phyloP scores from a whole-genome alignment of 2,888 invertebrate genomes.

The Plebejus anna region DNA sequence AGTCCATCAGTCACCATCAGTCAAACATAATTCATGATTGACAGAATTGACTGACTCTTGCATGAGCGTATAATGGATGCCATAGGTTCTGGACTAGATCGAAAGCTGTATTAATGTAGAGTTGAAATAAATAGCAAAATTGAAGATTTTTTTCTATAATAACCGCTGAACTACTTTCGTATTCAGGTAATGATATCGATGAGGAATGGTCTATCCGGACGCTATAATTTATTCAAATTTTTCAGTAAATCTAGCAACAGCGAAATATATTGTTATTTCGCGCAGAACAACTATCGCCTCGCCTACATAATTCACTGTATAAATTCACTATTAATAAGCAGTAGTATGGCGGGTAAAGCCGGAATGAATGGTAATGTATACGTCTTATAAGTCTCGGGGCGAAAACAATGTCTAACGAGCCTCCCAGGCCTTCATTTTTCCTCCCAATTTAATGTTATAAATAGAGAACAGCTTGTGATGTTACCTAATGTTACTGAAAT shows the following conservation, averaged over 20 bases:
- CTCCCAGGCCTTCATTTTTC: conserved; percentile 56
- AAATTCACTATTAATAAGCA: conserved; percentile 46
- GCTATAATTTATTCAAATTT: not conserved
- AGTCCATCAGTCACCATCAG: no score
- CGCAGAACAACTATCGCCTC: conserved; percentile 14
- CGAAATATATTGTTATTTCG: conserved; percentile 11
- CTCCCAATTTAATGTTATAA: conserved; percentile 49
- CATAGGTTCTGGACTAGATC: no score
- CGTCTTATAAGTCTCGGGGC: conserved; percentile 52
- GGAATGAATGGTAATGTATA: conserved; percentile 63
- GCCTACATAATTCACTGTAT: conserved; percentile 48
- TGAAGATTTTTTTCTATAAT: not conserved
- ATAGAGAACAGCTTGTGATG: conserved; percentile 1
- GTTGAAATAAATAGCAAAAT: no score
- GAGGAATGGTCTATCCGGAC: not conserved
- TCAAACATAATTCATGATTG: no score
- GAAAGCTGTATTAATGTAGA: no score
- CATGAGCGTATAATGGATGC: no score
- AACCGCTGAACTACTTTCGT: not conserved
- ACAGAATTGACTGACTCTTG: no score
- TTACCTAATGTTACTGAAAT: not conserved
- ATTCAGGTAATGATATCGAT: not conserved
- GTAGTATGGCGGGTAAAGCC: conserved; percentile 43
- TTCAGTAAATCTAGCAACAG: not conserved
- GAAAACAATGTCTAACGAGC: conserved; percentile 54